Evolutionary conservation across 2,113 vertebrate genomes (phyloP).

Genomic region (Edolisoma coerulescens): DNA sequence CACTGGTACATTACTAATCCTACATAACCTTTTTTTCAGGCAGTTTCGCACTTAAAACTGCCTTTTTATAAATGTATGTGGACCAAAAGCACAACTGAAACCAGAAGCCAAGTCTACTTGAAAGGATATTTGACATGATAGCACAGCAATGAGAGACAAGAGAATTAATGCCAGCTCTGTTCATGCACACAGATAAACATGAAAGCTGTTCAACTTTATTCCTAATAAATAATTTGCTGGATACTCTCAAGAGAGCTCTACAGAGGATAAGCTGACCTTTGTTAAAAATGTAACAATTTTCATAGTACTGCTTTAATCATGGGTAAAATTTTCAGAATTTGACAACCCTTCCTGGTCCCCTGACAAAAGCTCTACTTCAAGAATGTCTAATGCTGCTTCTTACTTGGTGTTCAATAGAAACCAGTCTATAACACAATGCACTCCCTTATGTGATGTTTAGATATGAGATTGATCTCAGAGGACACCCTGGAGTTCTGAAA

Average conservation of each 20-base stretch:
- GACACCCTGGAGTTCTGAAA: slow-evolving; percentile 96
- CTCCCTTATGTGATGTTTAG: slow-evolving; percentile 97
- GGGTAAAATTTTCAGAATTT: slow-evolving; percentile 83
- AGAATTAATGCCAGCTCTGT: slow-evolving; percentile 1
- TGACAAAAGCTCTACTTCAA: slow-evolving; percentile 80
- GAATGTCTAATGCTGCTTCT: slow-evolving; percentile 87
- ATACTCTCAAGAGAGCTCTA: slow-evolving; percentile 59
- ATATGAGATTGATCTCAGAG: slow-evolving; percentile 96
- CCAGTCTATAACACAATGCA: slow-evolving; percentile 80
- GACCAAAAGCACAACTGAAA: neutral
- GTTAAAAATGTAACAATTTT: slow-evolving; percentile 85
- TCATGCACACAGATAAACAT: neutral
- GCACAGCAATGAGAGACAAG: neutral
- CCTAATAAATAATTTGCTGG: slow-evolving; percentile 65
- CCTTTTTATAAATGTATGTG: neutral
- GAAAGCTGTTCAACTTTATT: slow-evolving; percentile 55
- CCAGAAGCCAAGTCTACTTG: neutral
- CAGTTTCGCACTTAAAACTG: neutral
- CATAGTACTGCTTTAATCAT: slow-evolving; percentile 81
- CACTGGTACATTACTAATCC: neutral
- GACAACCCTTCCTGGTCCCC: slow-evolving; percentile 83
- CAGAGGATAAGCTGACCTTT: slow-evolving; percentile 63
- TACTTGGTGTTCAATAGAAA: slow-evolving; percentile 88
- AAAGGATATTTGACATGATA: neutral
- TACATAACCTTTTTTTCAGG: neutral